Percentiles rank a stretch among this genome's conserved stretches.
Evolutionary conservation across 2,888 invertebrate genomes (phyloP).

Genomic region (Cheilosia impressa): DNA sequence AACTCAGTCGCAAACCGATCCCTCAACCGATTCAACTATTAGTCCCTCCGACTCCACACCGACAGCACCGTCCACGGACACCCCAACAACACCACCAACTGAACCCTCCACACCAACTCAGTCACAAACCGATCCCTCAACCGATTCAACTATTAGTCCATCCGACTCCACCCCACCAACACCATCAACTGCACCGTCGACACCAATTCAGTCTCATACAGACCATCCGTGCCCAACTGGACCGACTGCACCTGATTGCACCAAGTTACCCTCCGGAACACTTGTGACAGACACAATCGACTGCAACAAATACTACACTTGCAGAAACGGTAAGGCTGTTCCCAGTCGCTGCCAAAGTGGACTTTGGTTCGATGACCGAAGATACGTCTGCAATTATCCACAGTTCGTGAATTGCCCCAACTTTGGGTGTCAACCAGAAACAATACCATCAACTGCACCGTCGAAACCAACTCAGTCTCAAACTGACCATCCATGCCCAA

Average conservation of each 20-base stretch:
- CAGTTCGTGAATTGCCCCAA: conserved; percentile 4
- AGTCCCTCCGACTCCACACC: not conserved
- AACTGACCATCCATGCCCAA: conserved; percentile 11
- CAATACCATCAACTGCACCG: not conserved
- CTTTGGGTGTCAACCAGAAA: not conserved
- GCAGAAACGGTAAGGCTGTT: not conserved
- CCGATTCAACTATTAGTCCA: not conserved
- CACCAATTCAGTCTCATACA: too few relatives aligned
- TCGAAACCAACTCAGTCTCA: not conserved
- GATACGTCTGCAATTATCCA: conserved; percentile 7
- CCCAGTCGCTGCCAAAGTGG: not conserved
- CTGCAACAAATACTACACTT: conserved; percentile 34
- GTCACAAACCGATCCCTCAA: not conserved
- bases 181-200: too few relatives aligned
- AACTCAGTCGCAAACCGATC: not conserved
- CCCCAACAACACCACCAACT: too few relatives aligned
- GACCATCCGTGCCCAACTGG: conserved; percentile 8
- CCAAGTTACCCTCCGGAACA: not conserved
- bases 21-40: not conserved
- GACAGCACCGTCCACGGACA: not conserved
- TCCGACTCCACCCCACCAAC: not conserved
- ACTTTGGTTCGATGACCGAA: conserved; percentile 23
- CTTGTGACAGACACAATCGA: conserved; percentile 6
- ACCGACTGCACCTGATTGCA: conserved; percentile 7
- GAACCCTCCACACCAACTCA: not conserved